Percentiles rank a stretch among this genome's conserved stretches.
These are phyloP conservation scores for Oceanodroma tethys DNA, from an alignment of 2,113 vertebrate genomes.

Conservation along the genomic window DNA sequence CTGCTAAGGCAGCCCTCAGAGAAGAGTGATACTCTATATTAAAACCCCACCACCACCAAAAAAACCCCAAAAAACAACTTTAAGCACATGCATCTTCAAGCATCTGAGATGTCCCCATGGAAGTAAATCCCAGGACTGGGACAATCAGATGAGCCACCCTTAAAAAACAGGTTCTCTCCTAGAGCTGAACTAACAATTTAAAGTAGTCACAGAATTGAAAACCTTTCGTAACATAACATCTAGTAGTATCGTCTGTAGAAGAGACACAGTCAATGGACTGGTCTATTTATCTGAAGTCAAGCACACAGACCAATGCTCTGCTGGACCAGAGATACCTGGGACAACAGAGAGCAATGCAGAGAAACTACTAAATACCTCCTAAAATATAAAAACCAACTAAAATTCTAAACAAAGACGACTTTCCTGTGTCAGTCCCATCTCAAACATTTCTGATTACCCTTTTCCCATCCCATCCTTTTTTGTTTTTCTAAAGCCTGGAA, in stretches of 20 bases:
- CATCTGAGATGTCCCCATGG: background rate
- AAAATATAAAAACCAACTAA: background rate
- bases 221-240: background rate
- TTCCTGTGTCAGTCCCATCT: background rate
- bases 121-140: background rate
- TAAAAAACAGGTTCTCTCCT: background rate
- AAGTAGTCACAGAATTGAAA: background rate
- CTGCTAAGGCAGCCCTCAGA: background rate
- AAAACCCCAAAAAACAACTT: background rate
- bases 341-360: background rate
- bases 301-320: background rate
- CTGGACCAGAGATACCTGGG: background rate
- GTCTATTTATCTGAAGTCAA: background rate
- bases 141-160: background rate
- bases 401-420: background rate
- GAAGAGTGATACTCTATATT: background rate
- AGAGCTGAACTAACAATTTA: background rate
- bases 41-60: too few species aligned
- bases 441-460: background rate
- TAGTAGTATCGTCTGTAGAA: background rate
- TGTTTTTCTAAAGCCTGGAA: background rate
- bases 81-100: background rate
- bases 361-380: background rate
- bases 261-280: background rate
- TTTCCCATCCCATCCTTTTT: background rate